Conservation (phyloP, 2,113 vertebrate species). For the Notothenia coriiceps region DNA sequence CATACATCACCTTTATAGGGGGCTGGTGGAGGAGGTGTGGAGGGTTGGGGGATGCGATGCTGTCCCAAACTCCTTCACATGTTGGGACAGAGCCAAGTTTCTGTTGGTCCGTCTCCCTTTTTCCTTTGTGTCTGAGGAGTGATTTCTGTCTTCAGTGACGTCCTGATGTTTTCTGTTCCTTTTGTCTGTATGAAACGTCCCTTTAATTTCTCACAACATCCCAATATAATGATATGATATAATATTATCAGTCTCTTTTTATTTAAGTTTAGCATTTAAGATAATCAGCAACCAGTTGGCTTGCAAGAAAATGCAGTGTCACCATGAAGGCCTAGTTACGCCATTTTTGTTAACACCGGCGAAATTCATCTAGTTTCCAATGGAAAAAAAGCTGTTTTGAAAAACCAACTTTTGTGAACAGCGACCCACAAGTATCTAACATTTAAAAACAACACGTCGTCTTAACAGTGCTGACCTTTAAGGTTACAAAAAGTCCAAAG, state of each 20-base stretch:
- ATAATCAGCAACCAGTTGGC: neutral
- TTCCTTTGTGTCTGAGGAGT: slow-evolving; percentile 58
- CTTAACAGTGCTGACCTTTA: neutral
- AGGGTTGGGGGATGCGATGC: neutral
- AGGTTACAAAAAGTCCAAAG: no score
- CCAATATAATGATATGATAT: neutral
- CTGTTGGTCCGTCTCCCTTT: slow-evolving; percentile 48
- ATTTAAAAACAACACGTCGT: neutral
- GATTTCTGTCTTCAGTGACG: slow-evolving; percentile 24
- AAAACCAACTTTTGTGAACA: no score
- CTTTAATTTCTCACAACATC: neutral
- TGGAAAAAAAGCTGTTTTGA: no score
- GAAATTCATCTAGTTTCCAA: no score
- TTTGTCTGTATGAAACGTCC: neutral
- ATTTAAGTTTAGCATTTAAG: neutral
- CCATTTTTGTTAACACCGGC: no score
- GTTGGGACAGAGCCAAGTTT: slow-evolving; percentile 70
- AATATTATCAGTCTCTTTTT: neutral
- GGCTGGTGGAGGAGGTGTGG: slow-evolving; percentile 18
- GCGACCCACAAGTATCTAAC: neutral
- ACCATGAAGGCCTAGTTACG: neutral
- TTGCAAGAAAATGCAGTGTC: neutral
- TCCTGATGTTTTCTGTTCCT: neutral
- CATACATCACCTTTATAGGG: slow-evolving; percentile 80
- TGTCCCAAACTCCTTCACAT: slow-evolving; percentile 80